These are phyloP conservation scores for Rugalucina vietnamica DNA, from an alignment of 2,888 invertebrate genomes.

Conservation along the genomic window DNA sequence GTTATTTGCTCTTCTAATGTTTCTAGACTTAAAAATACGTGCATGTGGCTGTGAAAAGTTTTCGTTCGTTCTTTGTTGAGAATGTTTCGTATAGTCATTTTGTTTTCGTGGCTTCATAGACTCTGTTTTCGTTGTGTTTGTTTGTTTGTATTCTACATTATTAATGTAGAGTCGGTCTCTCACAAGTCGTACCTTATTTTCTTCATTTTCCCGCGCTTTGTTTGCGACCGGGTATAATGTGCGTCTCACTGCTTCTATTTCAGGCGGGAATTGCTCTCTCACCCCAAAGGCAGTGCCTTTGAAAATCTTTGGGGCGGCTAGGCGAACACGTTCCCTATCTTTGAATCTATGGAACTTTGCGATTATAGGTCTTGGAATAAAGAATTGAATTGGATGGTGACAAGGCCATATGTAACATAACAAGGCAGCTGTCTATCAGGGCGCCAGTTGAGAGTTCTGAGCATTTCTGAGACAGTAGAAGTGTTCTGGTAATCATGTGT, in stretches of 20 bases:
- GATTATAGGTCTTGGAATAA: conserved; percentile 30
- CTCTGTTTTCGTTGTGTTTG: neutral
- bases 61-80: neutral
- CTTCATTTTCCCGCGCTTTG: conserved; percentile 7
- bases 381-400: no score
- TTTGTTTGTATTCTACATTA: neutral
- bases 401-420: no score
- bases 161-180: conserved; percentile 24
- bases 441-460: no score
- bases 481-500: no score
- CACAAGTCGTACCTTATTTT: conserved; percentile 20
- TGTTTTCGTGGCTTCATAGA: neutral
- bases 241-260: conserved; percentile 18
- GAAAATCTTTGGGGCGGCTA: conserved; percentile 1
- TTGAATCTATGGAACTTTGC: conserved; percentile 28
- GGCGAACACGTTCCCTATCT: conserved; percentile 23
- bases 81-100: neutral
- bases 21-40: neutral
- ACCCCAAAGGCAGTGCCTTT: conserved; percentile 13
- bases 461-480: no score
- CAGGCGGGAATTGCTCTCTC: conserved; percentile 25
- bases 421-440: no score
- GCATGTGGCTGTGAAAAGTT: neutral
- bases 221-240: conserved; percentile 17
- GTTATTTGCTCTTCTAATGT: neutral